phyloP scores from a whole-genome alignment of 1,140 invertebrate species.

The Drosophila suzukii region DNA sequence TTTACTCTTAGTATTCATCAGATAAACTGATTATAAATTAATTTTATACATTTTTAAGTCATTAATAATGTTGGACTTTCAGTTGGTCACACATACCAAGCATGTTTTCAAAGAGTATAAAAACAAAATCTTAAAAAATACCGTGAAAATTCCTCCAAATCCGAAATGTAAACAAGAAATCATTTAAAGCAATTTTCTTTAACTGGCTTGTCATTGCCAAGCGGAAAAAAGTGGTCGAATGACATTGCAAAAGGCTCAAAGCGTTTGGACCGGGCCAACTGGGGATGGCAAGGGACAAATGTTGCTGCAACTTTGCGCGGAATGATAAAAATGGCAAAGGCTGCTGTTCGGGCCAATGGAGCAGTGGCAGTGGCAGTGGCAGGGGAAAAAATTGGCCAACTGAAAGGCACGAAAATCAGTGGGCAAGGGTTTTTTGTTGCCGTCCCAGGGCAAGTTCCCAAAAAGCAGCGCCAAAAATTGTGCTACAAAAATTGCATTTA shows the following conservation, averaged over 20 bases:
- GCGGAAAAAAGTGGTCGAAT: slow-evolving; percentile 23
- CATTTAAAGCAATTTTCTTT: slow-evolving; percentile 52
- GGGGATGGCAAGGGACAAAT: slow-evolving; percentile 38
- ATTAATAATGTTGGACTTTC: too few relatives aligned
- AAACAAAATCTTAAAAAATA: neutral
- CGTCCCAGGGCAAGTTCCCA: slow-evolving; percentile 14
- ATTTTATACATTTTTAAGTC: too few relatives aligned
- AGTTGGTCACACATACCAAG: too few relatives aligned
- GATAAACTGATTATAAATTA: too few relatives aligned
- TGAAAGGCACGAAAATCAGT: slow-evolving; percentile 50
- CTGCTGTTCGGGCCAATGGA: slow-evolving; percentile 18
- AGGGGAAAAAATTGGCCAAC: slow-evolving; percentile 35
- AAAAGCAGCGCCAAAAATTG: slow-evolving; percentile 54
- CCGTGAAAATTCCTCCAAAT: neutral
- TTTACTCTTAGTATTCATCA: too few relatives aligned
- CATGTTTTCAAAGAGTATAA: neutral
- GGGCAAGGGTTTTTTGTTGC: slow-evolving; percentile 1
- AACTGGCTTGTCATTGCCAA: slow-evolving; percentile 19
- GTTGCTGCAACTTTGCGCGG: slow-evolving; percentile 56
- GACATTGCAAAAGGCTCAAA: slow-evolving; percentile 40
- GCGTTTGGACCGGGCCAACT: slow-evolving; percentile 13
- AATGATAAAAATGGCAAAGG: slow-evolving; percentile 61
- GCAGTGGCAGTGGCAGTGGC: slow-evolving; percentile 2
- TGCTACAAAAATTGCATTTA: slow-evolving; percentile 70
- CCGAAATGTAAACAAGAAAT: slow-evolving; percentile 48